phyloP scores from a whole-genome alignment of 2,113 vertebrate genomes.

The Lampris megalopsis region DNA sequence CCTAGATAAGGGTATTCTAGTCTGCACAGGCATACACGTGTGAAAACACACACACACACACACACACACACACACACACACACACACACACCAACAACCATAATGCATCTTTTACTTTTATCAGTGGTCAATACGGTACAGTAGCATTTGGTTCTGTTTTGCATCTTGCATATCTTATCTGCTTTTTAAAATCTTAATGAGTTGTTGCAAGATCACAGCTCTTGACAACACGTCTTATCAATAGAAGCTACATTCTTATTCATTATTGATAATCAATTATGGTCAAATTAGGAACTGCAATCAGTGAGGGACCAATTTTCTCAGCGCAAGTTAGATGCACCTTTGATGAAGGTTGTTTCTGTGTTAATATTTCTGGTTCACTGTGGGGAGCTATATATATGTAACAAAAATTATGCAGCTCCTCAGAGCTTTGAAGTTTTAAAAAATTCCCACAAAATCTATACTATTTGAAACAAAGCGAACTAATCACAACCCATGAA shows the following conservation, averaged over 20 bases:
- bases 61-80: neutral
- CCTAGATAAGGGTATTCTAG: neutral
- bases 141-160: conserved; percentile 32
- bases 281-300: conserved; percentile 16
- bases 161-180: conserved; percentile 62
- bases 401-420: no score
- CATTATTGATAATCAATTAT: conserved; percentile 22
- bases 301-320: neutral
- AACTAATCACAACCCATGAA: no score
- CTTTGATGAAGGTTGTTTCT: neutral
- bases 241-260: conserved; percentile 52
- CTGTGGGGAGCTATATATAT: no score
- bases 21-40: neutral
- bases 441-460: no score
- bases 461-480: no score
- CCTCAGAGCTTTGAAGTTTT: no score
- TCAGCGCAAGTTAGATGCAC: neutral
- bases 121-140: conserved; percentile 27
- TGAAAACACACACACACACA: neutral
- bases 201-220: conserved; percentile 25
- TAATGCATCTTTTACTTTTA: conserved; percentile 7
- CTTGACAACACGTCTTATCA: conserved; percentile 21
- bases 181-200: conserved; percentile 29
- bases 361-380: no score
- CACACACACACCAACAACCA: neutral